Evolutionary conservation across 2,888 invertebrate species (phyloP).

Genomic region (Campoplex nolae): DNA sequence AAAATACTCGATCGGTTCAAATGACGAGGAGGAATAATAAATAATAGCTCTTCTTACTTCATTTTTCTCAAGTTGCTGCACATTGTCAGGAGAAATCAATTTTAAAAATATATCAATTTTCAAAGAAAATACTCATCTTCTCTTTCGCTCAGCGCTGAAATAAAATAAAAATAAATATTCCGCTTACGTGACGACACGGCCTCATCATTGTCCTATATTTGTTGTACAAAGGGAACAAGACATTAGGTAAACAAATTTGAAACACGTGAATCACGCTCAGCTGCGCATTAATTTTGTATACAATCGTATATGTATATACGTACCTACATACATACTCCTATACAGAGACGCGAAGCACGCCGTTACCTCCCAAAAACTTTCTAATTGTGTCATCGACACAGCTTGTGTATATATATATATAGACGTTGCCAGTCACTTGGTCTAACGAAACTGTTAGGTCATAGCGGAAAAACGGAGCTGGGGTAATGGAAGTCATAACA

Average conservation of each 20-base stretch:
- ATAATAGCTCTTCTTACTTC: background rate
- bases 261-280: background rate
- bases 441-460: constrained; percentile 66
- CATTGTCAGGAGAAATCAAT: background rate
- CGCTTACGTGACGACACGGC: too few relatives aligned
- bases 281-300: background rate
- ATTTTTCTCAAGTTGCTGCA: background rate
- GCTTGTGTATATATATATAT: background rate
- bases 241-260: background rate
- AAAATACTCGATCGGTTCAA: constrained; percentile 11
- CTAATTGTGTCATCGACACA: constrained; percentile 65
- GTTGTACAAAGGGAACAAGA: background rate
- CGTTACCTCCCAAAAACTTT: constrained; percentile 57
- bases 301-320: background rate
- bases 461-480: constrained; percentile 27
- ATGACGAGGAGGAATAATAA: background rate
- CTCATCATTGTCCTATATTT: background rate
- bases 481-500: background rate
- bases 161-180: constrained; percentile 19
- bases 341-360: background rate
- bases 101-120: background rate
- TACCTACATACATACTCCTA: background rate
- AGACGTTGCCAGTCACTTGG: background rate
- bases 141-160: background rate
- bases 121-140: background rate